phyloP scores from a whole-genome alignment of 2,888 invertebrate genomes.

The Diarsia rubi region DNA sequence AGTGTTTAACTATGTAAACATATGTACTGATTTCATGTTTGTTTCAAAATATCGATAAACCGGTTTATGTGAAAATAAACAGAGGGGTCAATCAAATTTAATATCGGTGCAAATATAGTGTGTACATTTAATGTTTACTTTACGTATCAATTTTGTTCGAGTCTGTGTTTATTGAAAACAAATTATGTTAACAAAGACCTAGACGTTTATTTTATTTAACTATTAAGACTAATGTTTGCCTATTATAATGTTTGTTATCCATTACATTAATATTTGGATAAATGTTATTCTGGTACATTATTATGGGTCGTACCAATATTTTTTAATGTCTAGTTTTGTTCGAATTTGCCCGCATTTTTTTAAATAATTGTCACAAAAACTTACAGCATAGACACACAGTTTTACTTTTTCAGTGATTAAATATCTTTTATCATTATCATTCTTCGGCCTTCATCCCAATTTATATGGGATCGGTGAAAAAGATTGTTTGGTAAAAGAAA shows the following conservation, averaged over 20 bases:
- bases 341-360: not conserved
- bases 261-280: constrained; percentile 13
- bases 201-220: constrained; percentile 6
- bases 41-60: constrained; percentile 25
- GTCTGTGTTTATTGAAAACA: constrained; percentile 28
- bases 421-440: not conserved
- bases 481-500: not conserved
- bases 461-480: too few relatives aligned
- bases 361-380: not conserved
- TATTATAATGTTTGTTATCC: constrained; percentile 16
- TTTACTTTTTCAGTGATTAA: not conserved
- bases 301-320: not conserved
- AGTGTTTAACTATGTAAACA: constrained; percentile 28
- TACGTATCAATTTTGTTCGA: constrained; percentile 9
- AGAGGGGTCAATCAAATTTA: constrained; percentile 31
- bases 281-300: constrained; percentile 13
- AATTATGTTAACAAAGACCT: constrained; percentile 3
- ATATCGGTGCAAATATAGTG: constrained; percentile 26
- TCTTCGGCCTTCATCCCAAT: too few relatives aligned
- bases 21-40: constrained; percentile 27
- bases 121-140: constrained; percentile 27
- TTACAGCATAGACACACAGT: not conserved
- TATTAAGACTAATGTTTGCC: constrained; percentile 5
- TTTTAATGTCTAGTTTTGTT: not conserved
- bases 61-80: constrained; percentile 22